Base-by-base conservation (phyloP, 2,888 invertebrate species). In the Dryococelus australis region DNA sequence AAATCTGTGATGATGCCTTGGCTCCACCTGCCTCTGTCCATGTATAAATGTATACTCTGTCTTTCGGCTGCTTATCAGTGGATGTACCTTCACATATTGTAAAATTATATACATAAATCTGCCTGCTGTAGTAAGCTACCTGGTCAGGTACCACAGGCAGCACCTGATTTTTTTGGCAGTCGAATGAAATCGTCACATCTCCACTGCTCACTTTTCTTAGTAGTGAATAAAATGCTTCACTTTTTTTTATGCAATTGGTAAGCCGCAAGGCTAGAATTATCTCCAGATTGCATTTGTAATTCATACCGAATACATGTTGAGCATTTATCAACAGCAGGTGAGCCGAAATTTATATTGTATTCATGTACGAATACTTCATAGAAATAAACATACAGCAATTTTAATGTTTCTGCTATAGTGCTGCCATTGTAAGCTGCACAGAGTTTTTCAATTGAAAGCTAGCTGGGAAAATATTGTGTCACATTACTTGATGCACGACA, bases 41-140 rank as follows among this genome's bases (percentile, higher is more conserved):
- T 84, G 81, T 53, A 87, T 91, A 92, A 28, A 89, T 86, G 87
- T 88, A 90, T 10, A 91, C 90, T 87, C 90, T 91, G 12, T 90
- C 87, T 78, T 86, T 86, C 5, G 87, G 89, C 47, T 91, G 87
- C 84, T 88, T 87, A 28, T 90, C 47, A 91, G 91, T 84, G 87
- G 85, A 27, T 35, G 35, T 35, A 35, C 91, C 91, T 86, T 90
- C 88, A 86, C 91, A 91, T n/a, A 91, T 88, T 12, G 91, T 91
- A 51, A 91, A 91, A 88, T 92, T 92, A 87, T 91, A 91, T 10
- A 89, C 85, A 88, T 91, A 91, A n/a, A 92, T 84, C 87, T 92
- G 92, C 16, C 91, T 89, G 28, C 89, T 89, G 89, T 91, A 92
- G 85, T 92, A 92, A 0, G 90, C 89, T 16, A 90, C 85, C 88